phyloP scores from a whole-genome alignment of 2,888 invertebrate species.

The Parelbella ahira region DNA sequence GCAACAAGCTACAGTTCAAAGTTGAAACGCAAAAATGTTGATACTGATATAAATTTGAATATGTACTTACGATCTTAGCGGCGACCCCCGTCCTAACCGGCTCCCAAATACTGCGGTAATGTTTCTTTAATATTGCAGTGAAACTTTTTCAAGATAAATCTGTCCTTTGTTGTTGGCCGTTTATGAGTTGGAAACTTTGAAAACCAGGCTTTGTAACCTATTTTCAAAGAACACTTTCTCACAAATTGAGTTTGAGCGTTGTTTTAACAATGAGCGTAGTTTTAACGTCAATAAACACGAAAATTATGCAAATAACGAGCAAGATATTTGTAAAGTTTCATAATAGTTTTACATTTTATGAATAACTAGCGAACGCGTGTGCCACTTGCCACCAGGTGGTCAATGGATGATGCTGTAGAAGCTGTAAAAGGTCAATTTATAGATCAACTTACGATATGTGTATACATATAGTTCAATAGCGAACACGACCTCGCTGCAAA shows the following conservation, averaged over 20 bases:
- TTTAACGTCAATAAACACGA: conserved; percentile 1
- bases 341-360: no score
- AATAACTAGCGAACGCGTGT: no score
- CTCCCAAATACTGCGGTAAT: conserved; percentile 33
- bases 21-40: conserved; percentile 25
- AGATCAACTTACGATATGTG: no score
- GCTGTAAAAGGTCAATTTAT: no score
- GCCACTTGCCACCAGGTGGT: no score
- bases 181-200: conserved; percentile 33
- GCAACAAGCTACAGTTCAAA: conserved; percentile 58
- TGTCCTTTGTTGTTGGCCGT: conserved; percentile 34
- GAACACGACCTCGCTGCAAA: no score
- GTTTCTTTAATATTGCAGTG: conserved; percentile 36
- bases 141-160: conserved; percentile 36
- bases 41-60: conserved; percentile 17
- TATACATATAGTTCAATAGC: no score
- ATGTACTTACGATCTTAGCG: conserved; percentile 19
- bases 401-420: no score
- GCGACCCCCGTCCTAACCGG: conserved; percentile 25
- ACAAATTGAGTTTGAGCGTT: conserved; percentile 23
- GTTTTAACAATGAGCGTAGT: conserved; percentile 6
- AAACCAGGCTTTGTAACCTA: conserved; percentile 30
- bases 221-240: conserved; percentile 24
- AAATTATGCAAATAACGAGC: no score
- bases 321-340: no score